These are phyloP conservation scores for Ochotona princeps DNA, from an alignment of 2,113 vertebrate genomes.

Conservation along the genomic window DNA sequence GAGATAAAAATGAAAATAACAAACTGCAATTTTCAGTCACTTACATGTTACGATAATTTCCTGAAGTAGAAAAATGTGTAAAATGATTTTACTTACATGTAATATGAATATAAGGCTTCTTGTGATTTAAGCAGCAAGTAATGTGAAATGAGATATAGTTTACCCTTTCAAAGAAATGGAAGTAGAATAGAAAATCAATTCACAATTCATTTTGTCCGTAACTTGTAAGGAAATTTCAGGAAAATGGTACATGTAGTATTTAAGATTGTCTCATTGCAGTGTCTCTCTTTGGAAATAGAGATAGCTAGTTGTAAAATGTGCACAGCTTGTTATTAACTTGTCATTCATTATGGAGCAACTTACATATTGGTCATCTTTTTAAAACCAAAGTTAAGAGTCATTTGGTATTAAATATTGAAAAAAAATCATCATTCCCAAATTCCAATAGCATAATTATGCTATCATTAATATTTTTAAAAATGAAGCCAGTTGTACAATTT, in stretches of 20 bases:
- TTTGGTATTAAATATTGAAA: constrained; percentile 49
- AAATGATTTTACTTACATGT: neutral
- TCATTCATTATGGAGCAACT: constrained; percentile 20
- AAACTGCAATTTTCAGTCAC: neutral
- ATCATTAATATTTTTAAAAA: constrained; percentile 58
- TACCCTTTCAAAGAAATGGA: neutral
- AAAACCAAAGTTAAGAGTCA: constrained; percentile 8
- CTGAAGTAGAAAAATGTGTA: neutral
- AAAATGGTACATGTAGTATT: neutral
- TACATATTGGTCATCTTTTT: neutral
- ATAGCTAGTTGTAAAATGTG: constrained; percentile 40
- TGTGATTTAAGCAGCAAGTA: neutral
- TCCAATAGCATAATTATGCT: constrained; percentile 55
- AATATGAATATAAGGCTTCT: constrained; percentile 14
- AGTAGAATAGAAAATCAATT: neutral
- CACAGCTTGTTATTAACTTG: neutral
- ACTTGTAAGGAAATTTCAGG: constrained; percentile 15
- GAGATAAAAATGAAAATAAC: neutral
- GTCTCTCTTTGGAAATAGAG: neutral
- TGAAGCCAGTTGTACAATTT: neutral
- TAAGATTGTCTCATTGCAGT: neutral
- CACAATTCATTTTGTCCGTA: neutral
- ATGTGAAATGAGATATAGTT: constrained; percentile 11
- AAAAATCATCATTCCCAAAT: neutral
- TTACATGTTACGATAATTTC: neutral